A percentile compares a stretch with the other conserved stretches of the same genome.
phyloP scores from a whole-genome alignment of 2,797 vertebrate species.

The Pelobates cultripes region DNA sequence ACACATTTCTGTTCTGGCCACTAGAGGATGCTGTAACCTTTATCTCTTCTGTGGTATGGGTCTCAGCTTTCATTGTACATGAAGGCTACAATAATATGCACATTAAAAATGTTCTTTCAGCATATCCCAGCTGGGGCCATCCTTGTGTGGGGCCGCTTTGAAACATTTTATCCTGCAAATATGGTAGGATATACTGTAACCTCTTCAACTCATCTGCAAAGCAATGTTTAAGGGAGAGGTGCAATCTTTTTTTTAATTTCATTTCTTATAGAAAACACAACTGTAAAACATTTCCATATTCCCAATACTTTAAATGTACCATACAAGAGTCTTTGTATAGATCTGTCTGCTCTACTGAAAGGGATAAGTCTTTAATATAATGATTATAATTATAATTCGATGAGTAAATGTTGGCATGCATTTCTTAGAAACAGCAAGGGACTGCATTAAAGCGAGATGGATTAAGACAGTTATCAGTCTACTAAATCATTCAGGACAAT shows the following conservation, averaged over 20 bases:
- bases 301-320: neutral
- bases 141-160: neutral
- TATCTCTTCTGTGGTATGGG: neutral
- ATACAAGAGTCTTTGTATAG: neutral
- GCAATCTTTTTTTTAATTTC: too few relatives aligned
- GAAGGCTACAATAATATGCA: neutral
- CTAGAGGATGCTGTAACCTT: slow-evolving; percentile 50
- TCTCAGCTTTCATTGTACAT: slow-evolving; percentile 5
- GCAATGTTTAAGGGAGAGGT: neutral
- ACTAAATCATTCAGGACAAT: too few relatives aligned
- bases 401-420: neutral
- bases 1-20: slow-evolving; percentile 26
- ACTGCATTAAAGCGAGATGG: neutral
- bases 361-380: neutral
- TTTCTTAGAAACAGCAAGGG: neutral
- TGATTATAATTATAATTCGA: neutral
- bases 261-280: neutral
- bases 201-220: neutral
- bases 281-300: neutral
- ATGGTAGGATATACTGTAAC: neutral
- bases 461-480: too few relatives aligned
- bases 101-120: slow-evolving; percentile 1
- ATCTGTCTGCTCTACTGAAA: neutral
- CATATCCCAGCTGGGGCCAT: neutral
- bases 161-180: neutral